Evolutionary conservation across 2,888 invertebrate species (phyloP), one percentile per base, ranked within the genome.

Genomic region (Epirrhoe tristata): DNA sequence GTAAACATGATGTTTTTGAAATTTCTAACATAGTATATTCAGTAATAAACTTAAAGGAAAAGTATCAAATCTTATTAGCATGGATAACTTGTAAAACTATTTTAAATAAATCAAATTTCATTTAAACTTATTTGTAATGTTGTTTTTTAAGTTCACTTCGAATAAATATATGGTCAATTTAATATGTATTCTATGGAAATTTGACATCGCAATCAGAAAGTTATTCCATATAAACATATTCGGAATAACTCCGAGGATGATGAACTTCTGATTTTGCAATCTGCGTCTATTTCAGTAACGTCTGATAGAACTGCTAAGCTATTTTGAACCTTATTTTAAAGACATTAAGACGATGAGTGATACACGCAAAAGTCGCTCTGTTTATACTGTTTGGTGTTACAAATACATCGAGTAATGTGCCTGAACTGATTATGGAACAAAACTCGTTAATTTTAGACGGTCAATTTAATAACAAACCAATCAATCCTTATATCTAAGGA

Each of bases 231-330:
- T 76, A 81, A 77, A 80, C 83, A 83, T 87, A 83, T 85, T 86
- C 80, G 77, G 78, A 86, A 90, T 90, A 85, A 83, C 84, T 64
- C 68, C 68, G 79, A 82, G 88, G 88, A 85, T 89, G 86, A 89
- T 88, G 90, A 90, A 89, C 88, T 84, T 87, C 78, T 80, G 79
- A 78, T 85, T 89, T 89, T 87, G 88, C 86, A 86, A 86, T 87
- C 84, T 82, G 78, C 75, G 77, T 84, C 86, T 88, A 89, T 90
- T 90, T 89, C 84, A 87, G 83, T 79, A 76, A 68, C 79, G 76
- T 76, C 75, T 68, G 39, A 39, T 46, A 58, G 12, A 14, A 53
- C 7, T 24, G 43, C 10, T 56, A 0, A 8, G 51, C 17, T 16
- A 63, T 52, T 54, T 58, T 60, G 3, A 63, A 58, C 63, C 51